These are phyloP conservation scores for Chloropsis hardwickii DNA, from an alignment of 2,113 vertebrate genomes.

Conservation along the genomic window DNA sequence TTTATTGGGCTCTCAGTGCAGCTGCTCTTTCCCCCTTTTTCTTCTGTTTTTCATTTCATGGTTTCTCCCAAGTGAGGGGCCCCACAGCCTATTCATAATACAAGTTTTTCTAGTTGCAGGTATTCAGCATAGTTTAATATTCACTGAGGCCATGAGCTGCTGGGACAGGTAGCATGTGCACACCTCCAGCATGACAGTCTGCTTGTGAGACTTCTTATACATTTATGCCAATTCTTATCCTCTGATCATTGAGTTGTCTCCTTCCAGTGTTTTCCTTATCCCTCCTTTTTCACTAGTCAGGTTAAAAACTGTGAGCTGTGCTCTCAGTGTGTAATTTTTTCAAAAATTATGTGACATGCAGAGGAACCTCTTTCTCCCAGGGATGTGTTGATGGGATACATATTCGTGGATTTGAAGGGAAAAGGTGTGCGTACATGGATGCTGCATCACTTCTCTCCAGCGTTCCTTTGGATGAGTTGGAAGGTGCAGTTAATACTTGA, in stretches of 20 bases:
- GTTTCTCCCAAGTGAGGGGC: slow-evolving; percentile 10
- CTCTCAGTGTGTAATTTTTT: neutral
- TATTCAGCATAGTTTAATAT: neutral
- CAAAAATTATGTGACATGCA: accelerated
- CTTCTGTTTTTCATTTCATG: slow-evolving; percentile 14
- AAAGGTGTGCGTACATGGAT: neutral
- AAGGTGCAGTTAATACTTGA: neutral
- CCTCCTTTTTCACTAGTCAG: neutral
- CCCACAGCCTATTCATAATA: neutral
- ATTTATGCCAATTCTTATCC: neutral
- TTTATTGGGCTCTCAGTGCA: neutral
- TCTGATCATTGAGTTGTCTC: neutral
- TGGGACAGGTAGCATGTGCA: neutral
- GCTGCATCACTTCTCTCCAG: neutral
- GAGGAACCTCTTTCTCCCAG: neutral
- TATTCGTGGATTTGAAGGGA: neutral
- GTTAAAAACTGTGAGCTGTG: neutral
- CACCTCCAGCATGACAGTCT: neutral
- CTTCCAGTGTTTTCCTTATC: neutral
- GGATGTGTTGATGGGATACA: neutral
- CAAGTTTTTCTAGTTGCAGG: neutral
- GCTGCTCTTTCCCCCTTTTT: neutral
- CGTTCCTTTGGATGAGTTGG: neutral
- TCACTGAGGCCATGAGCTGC: accelerated
- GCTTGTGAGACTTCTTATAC: accelerated